Base-by-base conservation (phyloP, 2,797 vertebrate genomes). In the Nyctalus aviator region DNA sequence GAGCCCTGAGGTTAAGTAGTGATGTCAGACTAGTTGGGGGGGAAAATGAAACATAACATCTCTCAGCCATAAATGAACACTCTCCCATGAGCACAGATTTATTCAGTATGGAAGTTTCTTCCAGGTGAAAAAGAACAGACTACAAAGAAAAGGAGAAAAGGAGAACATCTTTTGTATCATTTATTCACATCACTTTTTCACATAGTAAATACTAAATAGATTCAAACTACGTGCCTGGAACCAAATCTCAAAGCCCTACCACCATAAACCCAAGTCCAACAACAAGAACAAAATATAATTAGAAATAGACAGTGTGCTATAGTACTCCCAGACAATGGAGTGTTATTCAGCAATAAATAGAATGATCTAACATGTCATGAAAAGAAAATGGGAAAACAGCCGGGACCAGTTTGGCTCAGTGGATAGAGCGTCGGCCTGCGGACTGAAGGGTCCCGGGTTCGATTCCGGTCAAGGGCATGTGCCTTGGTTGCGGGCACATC, bases 321-420 rank as follows among this genome's bases (percentile, higher is more conserved):
- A 41, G 48, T 32, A 81, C 4, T 69, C 59, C 41, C 69, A 69
- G 48, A 82, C 37, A 87, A 76, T 44, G 32, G 27, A 32, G 55
- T 68, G 32, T 91, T 87, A 82, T 76, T 57, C 68, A 68, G 32
- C 5, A 4, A 41, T 68, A 85, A 57, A 86, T 68, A 75, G 37
- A 91, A 68, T 44, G 25, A 48, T 48, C 30, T 87, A 59, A 41
- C 46, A 59, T 48, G 11, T 62, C 68, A 87, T 32, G 59, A 87
- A 87, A 82, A 82, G 59, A 66, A 71, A 69, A 85, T n/a, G 75
- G 32, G 48, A 62, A 87, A 81, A 86, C 27, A 87, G n/a, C n/a
- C n/a, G n/a, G n/a, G n/a, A n/a, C n/a, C n/a, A n/a, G n/a, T n/a
- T n/a, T n/a, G n/a, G n/a, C n/a, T n/a, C n/a, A n/a, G n/a, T n/a